Base-by-base conservation (phyloP, 2,797 vertebrate genomes). In the Channa striata region DNA sequence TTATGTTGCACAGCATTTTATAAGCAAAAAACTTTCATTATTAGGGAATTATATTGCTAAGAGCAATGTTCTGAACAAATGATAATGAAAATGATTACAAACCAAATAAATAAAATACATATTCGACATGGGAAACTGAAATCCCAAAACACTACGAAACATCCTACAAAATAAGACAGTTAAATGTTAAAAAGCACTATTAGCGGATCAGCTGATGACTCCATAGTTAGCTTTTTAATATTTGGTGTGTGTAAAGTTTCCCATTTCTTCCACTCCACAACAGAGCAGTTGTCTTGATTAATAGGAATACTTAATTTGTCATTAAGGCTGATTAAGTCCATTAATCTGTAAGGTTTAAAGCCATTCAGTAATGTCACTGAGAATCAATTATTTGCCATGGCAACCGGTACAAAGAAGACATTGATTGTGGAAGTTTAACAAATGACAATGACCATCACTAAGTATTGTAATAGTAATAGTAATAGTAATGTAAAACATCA, bases 271-370 rank as follows among this genome's bases (percentile, higher is more conserved):
- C 64, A 82, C 69, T 76, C 42, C 73, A 50, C 77, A 82, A 67
- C 68, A 80, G 40, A 90, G 77, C 67, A 84, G 76, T 81, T 81
- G 78, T 88, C 89, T 86, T 93, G 92, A 95, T 93, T 89, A 92
- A 94, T 93, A 91, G 79, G 72, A 93, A 92, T 90, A 91, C 91
- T 93, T 94, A 93, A 88, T 92, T 92, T 92, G 89, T 92, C 92
- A 94, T 94, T 93, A 94, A 79, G 81, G 78, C 54, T 91, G 91
- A 93, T 93, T 93, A 90, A 92, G 93, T 92, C 86, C 82, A 93
- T 92, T 93, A 84, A 92, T 93, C 91, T 83, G 60, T 86, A 74
- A 87, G 85, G 81, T 91, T 88, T 88, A 71, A 91, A 91, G 84
- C 81, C 57, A 86, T 90, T 90, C 82, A 74, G 65, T 86, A 82